phyloP scores from a whole-genome alignment of 2,888 invertebrate genomes.

The Cryptus armator region DNA sequence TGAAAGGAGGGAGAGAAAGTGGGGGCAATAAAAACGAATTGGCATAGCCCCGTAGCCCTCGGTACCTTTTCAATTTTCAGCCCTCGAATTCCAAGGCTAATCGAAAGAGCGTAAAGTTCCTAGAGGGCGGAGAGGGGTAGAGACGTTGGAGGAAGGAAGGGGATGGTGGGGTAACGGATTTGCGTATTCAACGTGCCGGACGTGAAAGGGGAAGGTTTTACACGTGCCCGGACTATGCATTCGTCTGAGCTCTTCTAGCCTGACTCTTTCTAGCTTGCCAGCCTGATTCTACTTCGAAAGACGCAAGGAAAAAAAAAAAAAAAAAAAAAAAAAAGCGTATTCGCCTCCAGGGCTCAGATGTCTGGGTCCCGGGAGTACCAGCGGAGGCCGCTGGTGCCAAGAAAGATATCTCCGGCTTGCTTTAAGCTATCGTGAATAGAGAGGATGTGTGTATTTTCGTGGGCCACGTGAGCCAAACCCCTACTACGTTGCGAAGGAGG shows the following conservation, averaged over 20 bases:
- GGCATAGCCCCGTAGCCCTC: conserved; percentile 21
- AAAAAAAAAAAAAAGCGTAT: conserved; percentile 21
- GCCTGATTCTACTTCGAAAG: conserved; percentile 42
- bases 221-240: conserved; percentile 65
- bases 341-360: conserved; percentile 60
- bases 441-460: conserved; percentile 38
- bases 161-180: conserved; percentile 45
- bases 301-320: conserved; percentile 27
- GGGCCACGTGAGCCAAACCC: conserved; percentile 14
- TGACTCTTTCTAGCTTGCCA: conserved; percentile 42
- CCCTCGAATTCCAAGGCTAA: conserved; percentile 60
- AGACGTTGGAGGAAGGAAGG: neutral
- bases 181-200: conserved; percentile 62
- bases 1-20: neutral
- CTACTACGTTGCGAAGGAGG: conserved; percentile 30
- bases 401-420: conserved; percentile 60
- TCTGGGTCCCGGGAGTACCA: conserved; percentile 57
- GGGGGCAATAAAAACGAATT: conserved; percentile 53
- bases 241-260: conserved; percentile 58
- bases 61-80: conserved; percentile 62
- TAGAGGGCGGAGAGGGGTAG: neutral
- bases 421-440: conserved; percentile 63
- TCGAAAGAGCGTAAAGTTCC: conserved; percentile 50
- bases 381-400: conserved; percentile 52
- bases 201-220: conserved; percentile 46